A percentile compares a stretch with the other conserved stretches of the same genome.
These are phyloP conservation scores for Cataglyphis hispanica DNA, from an alignment of 1,140 invertebrate genomes.

Conservation along the genomic window DNA sequence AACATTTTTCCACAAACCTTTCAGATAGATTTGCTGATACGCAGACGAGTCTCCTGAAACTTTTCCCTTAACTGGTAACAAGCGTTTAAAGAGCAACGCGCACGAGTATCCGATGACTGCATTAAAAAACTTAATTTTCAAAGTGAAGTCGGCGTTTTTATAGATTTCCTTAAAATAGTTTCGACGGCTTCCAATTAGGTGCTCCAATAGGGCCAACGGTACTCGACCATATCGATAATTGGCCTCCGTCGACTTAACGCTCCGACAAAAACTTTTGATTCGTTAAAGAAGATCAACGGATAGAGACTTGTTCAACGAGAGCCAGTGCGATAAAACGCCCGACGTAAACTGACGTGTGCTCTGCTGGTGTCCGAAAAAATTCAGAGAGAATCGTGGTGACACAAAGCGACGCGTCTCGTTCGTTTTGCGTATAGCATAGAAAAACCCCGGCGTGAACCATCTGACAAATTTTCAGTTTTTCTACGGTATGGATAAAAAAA, in stretches of 20 bases:
- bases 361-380: conserved; percentile 36
- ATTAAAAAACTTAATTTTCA: conserved; percentile 62
- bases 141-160: conserved; percentile 53
- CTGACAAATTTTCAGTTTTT: conserved; percentile 50
- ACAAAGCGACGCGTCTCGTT: conserved; percentile 37
- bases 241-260: conserved; percentile 56
- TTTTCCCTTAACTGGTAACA: conserved; percentile 27
- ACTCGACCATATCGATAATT: conserved; percentile 57
- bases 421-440: conserved; percentile 37
- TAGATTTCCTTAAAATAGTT: conserved; percentile 49
- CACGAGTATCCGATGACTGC: conserved; percentile 37
- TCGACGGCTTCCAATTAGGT: conserved; percentile 53
- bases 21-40: conserved; percentile 22
- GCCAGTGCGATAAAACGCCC: conserved; percentile 46
- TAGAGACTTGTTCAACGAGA: conserved; percentile 49
- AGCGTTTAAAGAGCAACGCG: conserved; percentile 59
- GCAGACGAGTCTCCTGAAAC: background rate
- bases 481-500: conserved; percentile 23
- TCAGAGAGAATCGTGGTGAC: conserved; percentile 53
- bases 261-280: conserved; percentile 59
- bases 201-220: conserved; percentile 19
- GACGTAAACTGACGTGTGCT: conserved; percentile 45
- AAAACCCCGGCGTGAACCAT: conserved; percentile 47
- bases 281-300: conserved; percentile 59
- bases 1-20: background rate